phyloP scores from a whole-genome alignment of 2,888 invertebrate genomes.

The Myathropa florea region DNA sequence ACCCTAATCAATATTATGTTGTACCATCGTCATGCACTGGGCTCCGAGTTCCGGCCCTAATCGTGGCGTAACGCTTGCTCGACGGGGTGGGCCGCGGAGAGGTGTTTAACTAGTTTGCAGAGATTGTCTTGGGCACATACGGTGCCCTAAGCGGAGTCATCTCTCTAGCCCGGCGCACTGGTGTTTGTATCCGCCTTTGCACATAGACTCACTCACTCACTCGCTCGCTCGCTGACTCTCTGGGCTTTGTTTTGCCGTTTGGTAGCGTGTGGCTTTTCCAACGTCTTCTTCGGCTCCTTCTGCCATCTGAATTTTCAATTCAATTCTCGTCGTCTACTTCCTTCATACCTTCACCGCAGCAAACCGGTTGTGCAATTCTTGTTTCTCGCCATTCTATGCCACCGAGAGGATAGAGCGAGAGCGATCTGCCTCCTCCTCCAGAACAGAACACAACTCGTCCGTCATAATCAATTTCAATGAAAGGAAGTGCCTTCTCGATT shows the following conservation, averaged over 20 bases:
- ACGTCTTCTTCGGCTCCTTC: not conserved
- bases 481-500: constrained; percentile 58
- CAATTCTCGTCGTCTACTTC: constrained; percentile 69
- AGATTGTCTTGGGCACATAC: constrained; percentile 29
- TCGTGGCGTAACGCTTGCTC: not conserved
- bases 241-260: constrained; percentile 54
- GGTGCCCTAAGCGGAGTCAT: constrained; percentile 21
- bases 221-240: no score
- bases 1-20: constrained; percentile 68
- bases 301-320: constrained; percentile 60
- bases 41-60: constrained; percentile 60
- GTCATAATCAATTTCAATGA: constrained; percentile 69
- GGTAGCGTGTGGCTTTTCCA: not conserved
- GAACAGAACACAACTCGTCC: constrained; percentile 52
- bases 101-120: constrained; percentile 55
- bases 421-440: constrained; percentile 28
- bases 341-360: constrained; percentile 53
- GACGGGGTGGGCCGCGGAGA: not conserved
- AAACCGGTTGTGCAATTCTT: constrained; percentile 65
- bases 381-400: constrained; percentile 44
- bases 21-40: constrained; percentile 48
- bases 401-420: constrained; percentile 1
- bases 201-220: constrained; percentile 23
- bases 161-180: no score
- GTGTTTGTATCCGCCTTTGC: constrained; percentile 57